Base-by-base conservation (phyloP, 2,888 invertebrate genomes). In the Philhelius pedissequus region DNA sequence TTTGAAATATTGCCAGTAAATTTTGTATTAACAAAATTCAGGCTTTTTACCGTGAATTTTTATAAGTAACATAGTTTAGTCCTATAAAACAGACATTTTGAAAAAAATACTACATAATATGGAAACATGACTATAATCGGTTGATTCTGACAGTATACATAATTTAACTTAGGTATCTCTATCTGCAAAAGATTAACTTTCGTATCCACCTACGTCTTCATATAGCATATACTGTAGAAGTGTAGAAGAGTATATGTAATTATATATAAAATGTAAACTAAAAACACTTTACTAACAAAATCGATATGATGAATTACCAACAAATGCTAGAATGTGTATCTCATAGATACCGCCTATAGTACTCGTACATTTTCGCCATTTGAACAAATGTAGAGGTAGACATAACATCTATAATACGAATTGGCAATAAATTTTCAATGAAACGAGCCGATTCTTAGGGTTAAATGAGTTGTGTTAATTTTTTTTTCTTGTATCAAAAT, bases 151-250 rank as follows among this genome's bases (percentile, higher is more conserved):
- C 32, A 35, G 56, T 56, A 22, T n/a, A 13, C 3, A 20, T 32
- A 7, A 6, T 4, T 30, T 5, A 18, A 54, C 1, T 56, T 56
- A 6, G 3, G 30, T 27, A 27, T 60, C 25, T 15, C 27, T n/a
- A 60, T 62, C 45, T 45, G 20, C 38, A 58, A 30, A 71, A 74
- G 69, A 83, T 78, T 74, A 74, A 79, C 79, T 74, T 83, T 75
- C 70, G 79, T 43, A 66, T 76, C 71, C 58, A 83, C 79, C 82
- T 70, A 76, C 76, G 48, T 43, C 64, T 40, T n/a, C n/a, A n/a
- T n/a, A n/a, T n/a, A n/a, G n/a, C n/a, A n/a, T n/a, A n/a, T n/a
- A n/a, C n/a, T n/a, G n/a, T n/a, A n/a, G n/a, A n/a, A n/a, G n/a
- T n/a, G n/a, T n/a, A n/a, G n/a, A n/a, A n/a, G n/a, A n/a, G n/a